These are phyloP conservation scores for Aythya baeri DNA, from an alignment of 2,113 vertebrate genomes.

Conservation along the genomic window DNA sequence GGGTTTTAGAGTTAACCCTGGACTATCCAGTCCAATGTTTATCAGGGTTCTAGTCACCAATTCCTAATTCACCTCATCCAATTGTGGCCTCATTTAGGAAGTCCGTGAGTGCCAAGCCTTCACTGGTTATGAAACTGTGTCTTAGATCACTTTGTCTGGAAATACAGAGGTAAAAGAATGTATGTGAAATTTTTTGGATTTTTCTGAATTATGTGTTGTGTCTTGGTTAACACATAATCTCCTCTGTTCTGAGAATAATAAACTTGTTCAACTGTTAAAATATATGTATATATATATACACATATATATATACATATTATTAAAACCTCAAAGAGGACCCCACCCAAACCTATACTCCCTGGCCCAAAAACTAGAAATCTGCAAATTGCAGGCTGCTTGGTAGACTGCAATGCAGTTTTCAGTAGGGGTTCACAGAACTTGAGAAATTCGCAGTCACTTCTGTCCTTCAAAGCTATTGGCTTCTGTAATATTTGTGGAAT, in stretches of 20 bases:
- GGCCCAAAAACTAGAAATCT: neutral
- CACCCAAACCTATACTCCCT: neutral
- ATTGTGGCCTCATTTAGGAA: slow-evolving; percentile 44
- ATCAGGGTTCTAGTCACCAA: neutral
- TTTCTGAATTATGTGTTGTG: neutral
- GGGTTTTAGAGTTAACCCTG: neutral
- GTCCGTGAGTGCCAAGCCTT: slow-evolving; percentile 6
- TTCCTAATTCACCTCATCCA: neutral
- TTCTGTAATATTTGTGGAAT: neutral
- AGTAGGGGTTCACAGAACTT: neutral
- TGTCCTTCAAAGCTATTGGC: neutral
- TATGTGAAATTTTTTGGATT: neutral
- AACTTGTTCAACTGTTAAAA: neutral
- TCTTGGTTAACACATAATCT: neutral
- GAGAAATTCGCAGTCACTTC: neutral
- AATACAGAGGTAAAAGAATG: slow-evolving; percentile 20
- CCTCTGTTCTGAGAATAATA: slow-evolving; percentile 44
- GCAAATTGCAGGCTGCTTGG: neutral
- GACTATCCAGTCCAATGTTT: neutral
- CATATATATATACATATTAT: neutral
- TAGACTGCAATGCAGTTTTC: neutral
- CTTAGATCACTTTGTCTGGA: slow-evolving; percentile 31
- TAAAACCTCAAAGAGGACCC: neutral
- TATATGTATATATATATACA: neutral
- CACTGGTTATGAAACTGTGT: slow-evolving; percentile 19